Conservation (phyloP, 2,113 vertebrate species). For the Plotosus lineatus region DNA sequence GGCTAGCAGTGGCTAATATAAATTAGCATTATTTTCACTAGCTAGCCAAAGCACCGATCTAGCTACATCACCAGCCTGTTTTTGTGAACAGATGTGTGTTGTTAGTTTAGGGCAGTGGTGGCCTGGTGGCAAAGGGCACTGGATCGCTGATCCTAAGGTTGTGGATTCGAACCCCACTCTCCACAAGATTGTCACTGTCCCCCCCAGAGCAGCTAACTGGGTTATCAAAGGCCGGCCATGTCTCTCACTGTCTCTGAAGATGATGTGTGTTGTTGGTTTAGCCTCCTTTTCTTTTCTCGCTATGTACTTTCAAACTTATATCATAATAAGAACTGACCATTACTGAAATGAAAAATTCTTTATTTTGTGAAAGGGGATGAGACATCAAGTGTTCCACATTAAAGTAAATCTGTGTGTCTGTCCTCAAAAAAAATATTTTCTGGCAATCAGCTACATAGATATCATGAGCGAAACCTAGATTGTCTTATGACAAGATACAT, state of each 20-base stretch:
- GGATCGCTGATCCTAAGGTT: no score
- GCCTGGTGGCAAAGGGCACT: no score
- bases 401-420: not conserved
- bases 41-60: not conserved
- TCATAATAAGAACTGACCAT: not conserved
- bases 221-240: no score
- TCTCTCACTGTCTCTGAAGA: no score
- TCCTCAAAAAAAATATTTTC: not conserved
- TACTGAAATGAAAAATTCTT: not conserved
- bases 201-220: no score
- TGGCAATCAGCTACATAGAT: no score
- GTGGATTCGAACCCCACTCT: no score
- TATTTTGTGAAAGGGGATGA: not conserved
- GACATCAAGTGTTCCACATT: not conserved
- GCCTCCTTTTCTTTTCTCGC: not conserved
- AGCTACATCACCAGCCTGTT: not conserved
- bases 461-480: not conserved
- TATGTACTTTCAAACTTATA: not conserved
- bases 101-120: no score
- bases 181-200: no score
- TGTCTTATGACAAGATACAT: constrained; percentile 52
- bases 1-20: not conserved
- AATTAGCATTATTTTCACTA: not conserved
- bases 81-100: not conserved
- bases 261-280: not conserved